These are phyloP conservation scores for Platanista minor DNA, from an alignment of 2,113 vertebrate species.

Conservation along the genomic window DNA sequence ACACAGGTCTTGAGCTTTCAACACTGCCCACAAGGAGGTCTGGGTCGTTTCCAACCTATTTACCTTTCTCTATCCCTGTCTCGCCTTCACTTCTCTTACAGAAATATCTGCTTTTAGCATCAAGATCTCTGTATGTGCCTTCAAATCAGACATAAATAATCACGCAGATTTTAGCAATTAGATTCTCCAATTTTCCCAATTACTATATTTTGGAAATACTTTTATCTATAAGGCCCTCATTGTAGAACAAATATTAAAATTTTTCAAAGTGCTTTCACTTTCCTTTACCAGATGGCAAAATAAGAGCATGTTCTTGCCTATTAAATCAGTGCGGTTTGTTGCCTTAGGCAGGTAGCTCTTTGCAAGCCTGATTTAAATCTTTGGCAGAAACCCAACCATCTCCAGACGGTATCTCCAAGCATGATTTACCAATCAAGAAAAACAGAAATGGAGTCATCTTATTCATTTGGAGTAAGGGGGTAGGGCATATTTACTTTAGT, in stretches of 20 bases:
- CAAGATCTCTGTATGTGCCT: neutral
- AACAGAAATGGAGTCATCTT: conserved; percentile 34
- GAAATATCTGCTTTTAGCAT: neutral
- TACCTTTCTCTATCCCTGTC: neutral
- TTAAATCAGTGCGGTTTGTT: conserved; percentile 19
- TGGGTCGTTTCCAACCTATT: neutral
- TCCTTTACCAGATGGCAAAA: conserved; percentile 42
- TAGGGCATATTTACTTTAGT: conserved; percentile 12
- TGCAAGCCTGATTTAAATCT: conserved; percentile 41
- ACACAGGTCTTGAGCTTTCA: neutral
- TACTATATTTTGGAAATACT: neutral
- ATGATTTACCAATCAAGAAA: conserved; percentile 19
- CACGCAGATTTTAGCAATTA: conserved; percentile 11
- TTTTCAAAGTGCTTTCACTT: conserved; percentile 3
- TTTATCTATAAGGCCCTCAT: neutral
- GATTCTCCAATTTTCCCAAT: neutral
- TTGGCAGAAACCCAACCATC: conserved; percentile 51
- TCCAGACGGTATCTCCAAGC: conserved; percentile 54
- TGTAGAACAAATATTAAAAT: conserved; percentile 30
- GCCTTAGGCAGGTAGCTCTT: conserved; percentile 59
- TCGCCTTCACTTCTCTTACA: neutral
- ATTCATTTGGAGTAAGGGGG: conserved; percentile 16
- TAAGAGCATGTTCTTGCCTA: neutral
- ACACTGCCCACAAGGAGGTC: neutral
- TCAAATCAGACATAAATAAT: neutral